Evolutionary conservation across 2,113 vertebrate genomes (phyloP), one percentile per base, ranked within the genome.

Genomic region (Seriola aureovittata): DNA sequence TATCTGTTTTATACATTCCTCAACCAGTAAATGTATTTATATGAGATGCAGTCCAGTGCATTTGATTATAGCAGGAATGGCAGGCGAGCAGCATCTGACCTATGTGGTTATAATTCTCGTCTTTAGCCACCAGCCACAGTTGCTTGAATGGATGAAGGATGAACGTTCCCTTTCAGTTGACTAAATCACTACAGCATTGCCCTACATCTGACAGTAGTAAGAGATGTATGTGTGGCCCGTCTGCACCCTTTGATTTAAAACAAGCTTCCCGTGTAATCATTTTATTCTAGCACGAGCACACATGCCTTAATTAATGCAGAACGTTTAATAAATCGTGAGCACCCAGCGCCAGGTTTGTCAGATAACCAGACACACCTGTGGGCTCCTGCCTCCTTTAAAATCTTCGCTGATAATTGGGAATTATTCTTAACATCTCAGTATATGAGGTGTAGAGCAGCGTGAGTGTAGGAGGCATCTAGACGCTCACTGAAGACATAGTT

Each of bases 401-500:
- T 25, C 14, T 25, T 59, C 32, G 3, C 46, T 40, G 32, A 40
- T 29, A 13, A 64, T 14, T 8, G 52, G 13, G 34, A 57, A 23
- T 68, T 57, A 38, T 32, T 62, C 4, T n/a, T 25, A 46, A 38
- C 5, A 10, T 32, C 36, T 9, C 3, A 42, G 54, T 71, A 44
- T 71, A 19, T 66, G 32, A 52, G 46, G n/a, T 17, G 17, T 17
- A 68, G 5, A 40, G 40, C 2, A 32, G 23, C 2, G 29, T 48
- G 21, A 36, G 46, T 55, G 71, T 48, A n/a, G 23, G 65, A 70
- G 40, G 25, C 78, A 32, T 59, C 62, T 57, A 19, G 48, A 52
- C 2, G 5, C 19, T 52, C 21, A 54, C 21, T n/a, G 52, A n/a
- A 54, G 21, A 54, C 50, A 54, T 17, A 17, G 36, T 73, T 73